Evolutionary conservation across 2,113 vertebrate genomes (phyloP).

Genomic region (Pteronura brasiliensis): DNA sequence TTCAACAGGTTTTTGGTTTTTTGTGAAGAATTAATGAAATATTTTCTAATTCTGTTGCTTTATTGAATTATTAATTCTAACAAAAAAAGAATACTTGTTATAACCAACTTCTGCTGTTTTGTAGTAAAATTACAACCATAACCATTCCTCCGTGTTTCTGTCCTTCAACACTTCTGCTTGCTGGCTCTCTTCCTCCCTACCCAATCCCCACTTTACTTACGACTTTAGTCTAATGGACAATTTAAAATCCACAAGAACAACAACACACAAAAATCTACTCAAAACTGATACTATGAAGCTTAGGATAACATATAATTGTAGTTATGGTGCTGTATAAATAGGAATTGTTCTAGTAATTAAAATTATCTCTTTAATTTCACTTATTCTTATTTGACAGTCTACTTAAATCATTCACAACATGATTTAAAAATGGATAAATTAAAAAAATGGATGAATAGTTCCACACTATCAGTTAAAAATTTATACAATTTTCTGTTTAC

Average conservation of each 20-base stretch:
- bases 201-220: not conserved
- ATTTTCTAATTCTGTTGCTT: not conserved
- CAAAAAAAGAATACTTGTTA: not conserved
- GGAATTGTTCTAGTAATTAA: not conserved
- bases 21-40: not conserved
- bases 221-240: not conserved
- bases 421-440: constrained; percentile 16
- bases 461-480: constrained; percentile 46
- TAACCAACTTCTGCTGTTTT: not conserved
- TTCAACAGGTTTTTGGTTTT: not conserved
- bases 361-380: constrained; percentile 12
- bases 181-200: not conserved
- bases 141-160: not conserved
- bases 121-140: not conserved
- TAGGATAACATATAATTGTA: not conserved
- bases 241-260: constrained; percentile 18
- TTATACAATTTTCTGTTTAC: constrained; percentile 79
- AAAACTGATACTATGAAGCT: not conserved
- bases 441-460: not conserved
- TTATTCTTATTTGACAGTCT: constrained; percentile 17
- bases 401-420: constrained; percentile 33
- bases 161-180: not conserved
- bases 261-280: not conserved
- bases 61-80: not conserved
- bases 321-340: not conserved